Conservation (phyloP, 2,113 vertebrate genomes). For the Recurvirostra avosetta region DNA sequence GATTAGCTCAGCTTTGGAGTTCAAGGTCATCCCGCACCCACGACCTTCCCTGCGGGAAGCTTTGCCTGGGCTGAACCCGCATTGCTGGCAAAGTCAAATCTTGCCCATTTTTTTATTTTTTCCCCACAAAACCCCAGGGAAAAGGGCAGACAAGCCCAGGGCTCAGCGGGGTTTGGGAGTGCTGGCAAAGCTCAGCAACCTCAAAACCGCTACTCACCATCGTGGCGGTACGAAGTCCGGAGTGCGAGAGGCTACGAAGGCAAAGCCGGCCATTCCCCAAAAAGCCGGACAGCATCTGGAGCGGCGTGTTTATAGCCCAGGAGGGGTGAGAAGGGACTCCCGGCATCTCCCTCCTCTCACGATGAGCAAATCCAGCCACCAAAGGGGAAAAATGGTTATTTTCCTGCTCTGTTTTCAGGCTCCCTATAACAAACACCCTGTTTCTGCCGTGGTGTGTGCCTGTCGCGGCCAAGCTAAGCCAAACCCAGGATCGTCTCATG, state of each 20-base stretch:
- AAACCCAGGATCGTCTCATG: neutral
- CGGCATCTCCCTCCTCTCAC: neutral
- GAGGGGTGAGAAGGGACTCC: neutral
- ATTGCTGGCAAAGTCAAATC: neutral
- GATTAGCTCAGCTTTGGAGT: neutral
- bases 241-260: fast-evolving
- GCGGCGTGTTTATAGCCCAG: fast-evolving
- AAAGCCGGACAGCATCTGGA: fast-evolving
- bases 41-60: fast-evolving
- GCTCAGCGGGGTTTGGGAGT: neutral
- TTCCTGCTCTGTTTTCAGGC: neutral
- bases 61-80: fast-evolving
- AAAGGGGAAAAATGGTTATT: neutral
- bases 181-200: neutral
- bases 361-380: neutral
- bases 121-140: neutral
- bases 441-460: neutral
- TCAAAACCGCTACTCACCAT: neutral
- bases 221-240: fast-evolving
- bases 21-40: neutral
- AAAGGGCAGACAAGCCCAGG: neutral
- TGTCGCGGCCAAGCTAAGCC: neutral
- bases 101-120: too few relatives aligned
- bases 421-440: neutral
- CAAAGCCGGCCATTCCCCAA: too few relatives aligned